Base-by-base conservation (phyloP, 2,797 vertebrate genomes). In the Sebastes oblongus region DNA sequence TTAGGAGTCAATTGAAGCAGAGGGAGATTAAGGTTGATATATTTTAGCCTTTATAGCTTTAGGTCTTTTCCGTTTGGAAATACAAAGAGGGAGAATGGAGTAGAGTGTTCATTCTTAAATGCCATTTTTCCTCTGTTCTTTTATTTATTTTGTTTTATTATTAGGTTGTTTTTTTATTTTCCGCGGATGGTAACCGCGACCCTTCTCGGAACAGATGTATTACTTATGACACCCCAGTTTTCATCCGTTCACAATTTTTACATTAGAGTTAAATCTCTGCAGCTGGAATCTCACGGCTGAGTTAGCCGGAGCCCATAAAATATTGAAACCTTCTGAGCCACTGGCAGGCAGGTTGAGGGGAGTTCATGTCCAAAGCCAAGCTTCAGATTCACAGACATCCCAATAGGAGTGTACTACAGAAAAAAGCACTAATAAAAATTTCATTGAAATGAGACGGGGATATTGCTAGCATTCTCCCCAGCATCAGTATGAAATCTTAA, bases 401-500 rank as follows among this genome's bases (percentile, higher is more conserved):
- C 98, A 97, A 98, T 96, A 98, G 98, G 97, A 98, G 97, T 98
- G 98, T 98, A 97, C 96, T 96, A 97, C 97, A 97, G 97, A 96
- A 97, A 97, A 97, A 97, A 97, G 96, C 96, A 95, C 96, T 99
- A 97, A 98, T 99, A 98, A 99, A 99, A 99, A 96, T 99, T 99
- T 99, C 96, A 99, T 99, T 96, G 96, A 98, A 99, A 99, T 98
- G 97, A 99, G 98, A 97, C 94, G 93, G 97, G 97, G 98, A 99
- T 99, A 99, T 99, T 98, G 98, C 97, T 98, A 97, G 97, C 97
- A 97, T 98, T 98, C 97, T 98, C 97, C 96, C 95, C 96, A 97
- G 97, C 97, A 96, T 98, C 97, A 97, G 94, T 98, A 99, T 99
- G 97, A 99, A 99, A 99, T 98, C 98, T 99, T 99, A 99, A 99